Conservation (phyloP, 2,888 invertebrate genomes). For the Philereme vetulata region DNA sequence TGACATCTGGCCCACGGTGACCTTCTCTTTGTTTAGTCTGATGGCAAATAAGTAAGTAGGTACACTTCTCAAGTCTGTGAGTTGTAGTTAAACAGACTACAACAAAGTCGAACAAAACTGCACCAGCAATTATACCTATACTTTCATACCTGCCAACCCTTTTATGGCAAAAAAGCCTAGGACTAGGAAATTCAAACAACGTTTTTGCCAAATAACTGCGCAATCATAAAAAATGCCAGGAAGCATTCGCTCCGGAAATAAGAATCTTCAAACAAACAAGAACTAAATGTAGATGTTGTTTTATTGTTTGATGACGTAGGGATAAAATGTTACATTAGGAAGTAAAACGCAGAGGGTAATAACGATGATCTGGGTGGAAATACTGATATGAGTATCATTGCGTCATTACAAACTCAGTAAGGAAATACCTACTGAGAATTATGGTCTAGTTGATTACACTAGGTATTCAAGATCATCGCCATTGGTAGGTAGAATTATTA, state of each 20-base stretch:
- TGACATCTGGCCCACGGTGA: not conserved
- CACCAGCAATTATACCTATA: not conserved
- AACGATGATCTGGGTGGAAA: constrained; percentile 16
- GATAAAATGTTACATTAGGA: constrained; percentile 41
- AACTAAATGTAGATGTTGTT: constrained; percentile 20
- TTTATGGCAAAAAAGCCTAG: not conserved
- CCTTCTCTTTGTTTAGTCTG: not conserved
- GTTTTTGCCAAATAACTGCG: constrained; percentile 23
- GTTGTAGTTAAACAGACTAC: no score
- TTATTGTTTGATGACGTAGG: constrained; percentile 31
- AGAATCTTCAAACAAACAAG: constrained; percentile 29
- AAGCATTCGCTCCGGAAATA: constrained; percentile 32
- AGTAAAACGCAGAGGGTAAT: constrained; percentile 34
- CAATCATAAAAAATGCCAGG: constrained; percentile 25
- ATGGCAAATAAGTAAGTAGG: not conserved
- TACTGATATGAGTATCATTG: constrained; percentile 17
- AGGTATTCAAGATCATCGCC: not conserved
- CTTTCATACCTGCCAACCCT: not conserved
- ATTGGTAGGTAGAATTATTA: no score
- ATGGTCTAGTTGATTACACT: not conserved
- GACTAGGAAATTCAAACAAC: constrained; percentile 4
- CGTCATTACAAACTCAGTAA: constrained; percentile 9
- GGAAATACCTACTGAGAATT: constrained; percentile 10
- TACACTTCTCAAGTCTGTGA: not conserved
- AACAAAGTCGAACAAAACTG: not conserved